Percentiles rank a stretch among this genome's conserved stretches.
phyloP scores from a whole-genome alignment of 30 jellyfish, hydroid and myxozoan genomes.

The Aurelia sp. region DNA sequence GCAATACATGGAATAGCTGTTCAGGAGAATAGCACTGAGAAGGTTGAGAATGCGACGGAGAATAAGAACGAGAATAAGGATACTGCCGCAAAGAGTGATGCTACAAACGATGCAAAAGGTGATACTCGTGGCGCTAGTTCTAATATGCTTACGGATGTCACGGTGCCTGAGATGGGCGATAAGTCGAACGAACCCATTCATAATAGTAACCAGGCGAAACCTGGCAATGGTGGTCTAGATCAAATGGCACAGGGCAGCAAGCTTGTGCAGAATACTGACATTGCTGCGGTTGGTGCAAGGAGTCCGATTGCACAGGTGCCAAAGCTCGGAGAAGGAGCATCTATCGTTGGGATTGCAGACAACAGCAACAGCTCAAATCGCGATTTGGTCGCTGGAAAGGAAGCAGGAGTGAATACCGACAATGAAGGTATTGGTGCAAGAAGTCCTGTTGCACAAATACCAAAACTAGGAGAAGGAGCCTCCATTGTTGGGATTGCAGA shows the following conservation, averaged over 20 bases:
- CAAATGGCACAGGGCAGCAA: too few species aligned
- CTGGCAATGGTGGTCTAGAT: too few species aligned
- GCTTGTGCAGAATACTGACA: neutral
- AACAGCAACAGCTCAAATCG: neutral
- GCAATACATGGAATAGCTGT: conserved; percentile 26
- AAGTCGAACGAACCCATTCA: neutral
- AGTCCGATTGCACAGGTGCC: conserved; percentile 31
- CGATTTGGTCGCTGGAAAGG: neutral
- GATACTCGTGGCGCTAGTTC: conserved; percentile 17
- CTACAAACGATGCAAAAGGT: neutral
- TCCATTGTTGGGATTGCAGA: neutral
- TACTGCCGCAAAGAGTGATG: neutral
- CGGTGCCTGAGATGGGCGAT: conserved; percentile 43
- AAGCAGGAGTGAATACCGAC: neutral
- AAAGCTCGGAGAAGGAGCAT: conserved; percentile 23
- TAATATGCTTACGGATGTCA: conserved; percentile 39
- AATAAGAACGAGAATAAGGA: conserved; percentile 1
- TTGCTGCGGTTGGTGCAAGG: too few species aligned
- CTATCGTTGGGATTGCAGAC: conserved; percentile 17
- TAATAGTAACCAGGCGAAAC: neutral
- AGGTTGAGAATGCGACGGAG: neutral
- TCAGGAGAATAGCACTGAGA: neutral
- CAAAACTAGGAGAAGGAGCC: neutral
- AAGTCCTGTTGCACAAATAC: neutral
- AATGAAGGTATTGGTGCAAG: neutral